phyloP scores from a whole-genome alignment of 1,140 invertebrate species.

The Plodia interpunctella region DNA sequence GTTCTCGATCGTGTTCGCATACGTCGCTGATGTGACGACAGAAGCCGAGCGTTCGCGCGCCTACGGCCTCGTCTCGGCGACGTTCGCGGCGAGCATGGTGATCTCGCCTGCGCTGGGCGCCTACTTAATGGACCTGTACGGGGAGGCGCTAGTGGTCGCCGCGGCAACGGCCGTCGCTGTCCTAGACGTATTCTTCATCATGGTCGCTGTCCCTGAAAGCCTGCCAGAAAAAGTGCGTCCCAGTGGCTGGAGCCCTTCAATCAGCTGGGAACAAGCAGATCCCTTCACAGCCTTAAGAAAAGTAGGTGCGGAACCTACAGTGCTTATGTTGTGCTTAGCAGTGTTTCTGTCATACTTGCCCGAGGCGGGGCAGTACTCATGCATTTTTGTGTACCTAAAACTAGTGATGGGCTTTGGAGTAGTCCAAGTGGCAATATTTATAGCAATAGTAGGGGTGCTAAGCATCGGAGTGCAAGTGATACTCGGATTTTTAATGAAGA shows the following conservation, averaged over 20 bases:
- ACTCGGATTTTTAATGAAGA: conserved; percentile 90
- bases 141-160: conserved; percentile 96
- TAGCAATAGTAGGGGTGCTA: conserved; percentile 96
- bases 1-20: conserved; percentile 99
- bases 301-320: conserved; percentile 96
- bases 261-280: conserved; percentile 98
- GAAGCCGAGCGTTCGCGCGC: conserved; percentile 96
- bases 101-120: conserved; percentile 98
- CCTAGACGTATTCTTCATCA: conserved; percentile 98
- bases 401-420: conserved; percentile 98
- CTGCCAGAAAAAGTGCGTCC: conserved; percentile 94
- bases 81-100: conserved; percentile 98
- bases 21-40: conserved; percentile 99
- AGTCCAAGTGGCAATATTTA: conserved; percentile 97
- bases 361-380: conserved; percentile 99
- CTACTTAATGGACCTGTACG: conserved; percentile 93
- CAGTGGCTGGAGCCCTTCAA: conserved; percentile 87
- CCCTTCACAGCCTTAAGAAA: conserved; percentile 96
- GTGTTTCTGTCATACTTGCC: conserved; percentile 99
- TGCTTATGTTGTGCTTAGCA: conserved; percentile 97
- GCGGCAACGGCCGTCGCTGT: conserved; percentile 96
- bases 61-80: conserved; percentile 98
- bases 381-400: conserved; percentile 99
- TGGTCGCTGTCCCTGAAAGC: conserved; percentile 98
- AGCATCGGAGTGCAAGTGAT: conserved; percentile 97